Evolutionary conservation across 1,140 invertebrate species (phyloP).

Genomic region (Coelopa frigida): DNA sequence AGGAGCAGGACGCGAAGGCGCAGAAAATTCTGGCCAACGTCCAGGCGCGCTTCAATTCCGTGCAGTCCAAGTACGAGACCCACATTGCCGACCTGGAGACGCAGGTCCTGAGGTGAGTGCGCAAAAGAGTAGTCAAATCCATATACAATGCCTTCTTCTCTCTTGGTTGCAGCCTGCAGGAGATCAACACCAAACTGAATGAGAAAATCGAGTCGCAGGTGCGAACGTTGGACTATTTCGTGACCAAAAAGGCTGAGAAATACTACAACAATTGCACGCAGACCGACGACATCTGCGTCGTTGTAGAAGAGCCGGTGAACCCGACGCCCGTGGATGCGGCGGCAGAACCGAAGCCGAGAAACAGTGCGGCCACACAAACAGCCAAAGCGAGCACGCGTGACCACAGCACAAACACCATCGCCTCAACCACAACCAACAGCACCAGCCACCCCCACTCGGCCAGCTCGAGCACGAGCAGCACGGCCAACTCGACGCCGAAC

Average conservation of each 20-base stretch:
- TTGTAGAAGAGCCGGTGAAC: background rate
- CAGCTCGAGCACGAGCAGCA: constrained; percentile 49
- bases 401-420: constrained; percentile 39
- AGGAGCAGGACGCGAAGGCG: constrained; percentile 59
- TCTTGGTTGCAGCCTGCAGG: constrained; percentile 43
- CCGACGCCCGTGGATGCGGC: background rate
- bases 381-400: constrained; percentile 21
- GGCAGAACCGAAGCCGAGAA: background rate
- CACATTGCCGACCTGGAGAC: constrained; percentile 66
- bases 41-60: constrained; percentile 64
- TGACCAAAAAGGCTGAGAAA: constrained; percentile 29
- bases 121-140: background rate
- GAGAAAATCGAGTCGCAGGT: constrained; percentile 48
- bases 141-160: background rate
- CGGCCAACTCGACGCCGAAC: constrained; percentile 48
- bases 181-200: constrained; percentile 51
- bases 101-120: constrained; percentile 50
- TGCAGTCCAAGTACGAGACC: constrained; percentile 65
- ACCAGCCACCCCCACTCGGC: constrained; percentile 34
- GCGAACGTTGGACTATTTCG: constrained; percentile 35
- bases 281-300: constrained; percentile 20
- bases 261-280: constrained; percentile 42
- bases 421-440: constrained; percentile 13
- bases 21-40: constrained; percentile 61
- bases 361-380: constrained; percentile 7